Evolutionary conservation across 2,888 invertebrate genomes (phyloP).

Genomic region (Cerceris rybyensis): DNA sequence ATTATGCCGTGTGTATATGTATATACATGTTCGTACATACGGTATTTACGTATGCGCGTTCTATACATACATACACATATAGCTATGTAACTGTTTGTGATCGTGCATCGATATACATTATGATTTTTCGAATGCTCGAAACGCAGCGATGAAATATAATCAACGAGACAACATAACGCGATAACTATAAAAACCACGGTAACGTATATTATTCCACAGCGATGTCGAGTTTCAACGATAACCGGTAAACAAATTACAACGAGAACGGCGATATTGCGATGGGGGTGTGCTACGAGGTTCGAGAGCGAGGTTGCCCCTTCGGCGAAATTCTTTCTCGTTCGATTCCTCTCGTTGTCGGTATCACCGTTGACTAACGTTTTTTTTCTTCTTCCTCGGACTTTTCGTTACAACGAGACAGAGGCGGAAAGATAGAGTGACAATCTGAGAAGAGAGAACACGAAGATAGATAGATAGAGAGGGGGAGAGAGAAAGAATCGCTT

Average conservation of each 20-base stretch:
- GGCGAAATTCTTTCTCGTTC: neutral
- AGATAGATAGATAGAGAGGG: no score
- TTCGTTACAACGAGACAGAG: no score
- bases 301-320: neutral
- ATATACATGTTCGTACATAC: neutral
- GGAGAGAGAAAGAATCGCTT: neutral
- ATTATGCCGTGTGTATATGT: slow-evolving; percentile 45
- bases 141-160: slow-evolving; percentile 62
- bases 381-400: no score
- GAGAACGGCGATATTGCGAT: slow-evolving; percentile 58
- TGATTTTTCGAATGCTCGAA: slow-evolving; percentile 56
- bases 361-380: no score
- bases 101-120: slow-evolving; percentile 52
- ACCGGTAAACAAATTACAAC: slow-evolving; percentile 62
- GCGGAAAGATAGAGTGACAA: no score
- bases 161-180: slow-evolving; percentile 68
- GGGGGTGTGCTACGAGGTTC: neutral
- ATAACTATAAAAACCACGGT: slow-evolving; percentile 63
- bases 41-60: no score
- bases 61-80: slow-evolving; percentile 14
- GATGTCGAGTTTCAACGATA: slow-evolving; percentile 60
- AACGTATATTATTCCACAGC: slow-evolving; percentile 59
- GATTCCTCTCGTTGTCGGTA: no score
- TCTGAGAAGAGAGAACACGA: no score
- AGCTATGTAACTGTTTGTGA: slow-evolving; percentile 30